These are phyloP conservation scores for Heliothis peltigera DNA, from an alignment of 2,888 invertebrate genomes.

Conservation along the genomic window DNA sequence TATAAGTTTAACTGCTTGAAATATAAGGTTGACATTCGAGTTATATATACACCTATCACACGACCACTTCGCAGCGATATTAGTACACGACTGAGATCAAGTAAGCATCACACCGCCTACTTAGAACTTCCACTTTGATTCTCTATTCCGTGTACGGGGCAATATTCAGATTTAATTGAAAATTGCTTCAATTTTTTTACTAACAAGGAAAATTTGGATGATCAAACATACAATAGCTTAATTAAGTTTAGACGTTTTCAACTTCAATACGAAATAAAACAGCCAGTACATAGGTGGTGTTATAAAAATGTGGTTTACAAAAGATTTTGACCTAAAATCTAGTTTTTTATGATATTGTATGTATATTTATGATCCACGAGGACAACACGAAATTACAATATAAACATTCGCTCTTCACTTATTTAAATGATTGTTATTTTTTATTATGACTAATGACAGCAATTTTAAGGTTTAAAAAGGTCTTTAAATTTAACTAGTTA, in stretches of 20 bases:
- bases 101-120: too few species aligned
- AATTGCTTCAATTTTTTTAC: too few species aligned
- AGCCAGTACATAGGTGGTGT: conserved; percentile 52
- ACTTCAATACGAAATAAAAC: conserved; percentile 35
- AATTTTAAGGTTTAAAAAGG: conserved; percentile 22
- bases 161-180: too few species aligned
- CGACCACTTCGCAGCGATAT: too few species aligned
- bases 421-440: conserved; percentile 41
- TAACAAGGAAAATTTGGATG: too few species aligned
- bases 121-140: too few species aligned
- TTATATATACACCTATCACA: too few species aligned
- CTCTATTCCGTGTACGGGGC: too few species aligned
- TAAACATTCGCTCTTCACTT: conserved; percentile 42
- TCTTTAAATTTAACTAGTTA: conserved; percentile 7
- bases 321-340: conserved; percentile 58
- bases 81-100: too few species aligned
- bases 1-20: too few species aligned
- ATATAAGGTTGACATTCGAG: too few species aligned
- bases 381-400: conserved; percentile 57
- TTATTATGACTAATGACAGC: conserved; percentile 29
- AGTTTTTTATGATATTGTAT: conserved; percentile 30
- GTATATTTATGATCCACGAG: conserved; percentile 49
- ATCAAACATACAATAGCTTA: too few species aligned
- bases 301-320: conserved; percentile 52
- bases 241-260: conserved; percentile 8